phyloP scores from a whole-genome alignment of 1,140 invertebrate genomes.

The Psilanteris sp. region DNA sequence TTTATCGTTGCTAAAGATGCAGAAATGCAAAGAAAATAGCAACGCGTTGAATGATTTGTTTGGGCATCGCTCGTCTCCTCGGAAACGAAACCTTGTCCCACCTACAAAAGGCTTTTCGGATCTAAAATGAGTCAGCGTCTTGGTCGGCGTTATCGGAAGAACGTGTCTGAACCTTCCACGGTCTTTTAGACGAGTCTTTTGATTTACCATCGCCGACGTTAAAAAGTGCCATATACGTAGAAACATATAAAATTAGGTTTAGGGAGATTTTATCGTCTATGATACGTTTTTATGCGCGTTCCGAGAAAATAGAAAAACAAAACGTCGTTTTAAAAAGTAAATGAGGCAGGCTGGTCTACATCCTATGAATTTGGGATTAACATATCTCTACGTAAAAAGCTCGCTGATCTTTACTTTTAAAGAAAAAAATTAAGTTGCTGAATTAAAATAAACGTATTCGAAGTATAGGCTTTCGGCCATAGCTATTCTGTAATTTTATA shows the following conservation, averaged over 20 bases:
- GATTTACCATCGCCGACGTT: conserved; percentile 26
- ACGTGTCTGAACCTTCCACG: conserved; percentile 29
- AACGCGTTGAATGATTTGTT: conserved; percentile 6
- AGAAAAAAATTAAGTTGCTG: too few species aligned
- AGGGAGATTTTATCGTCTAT: conserved; percentile 31
- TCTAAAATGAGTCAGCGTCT: conserved; percentile 36
- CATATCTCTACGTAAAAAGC: too few species aligned
- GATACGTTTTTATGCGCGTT: conserved; percentile 26
- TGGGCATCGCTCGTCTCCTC: neutral
- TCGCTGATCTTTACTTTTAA: too few species aligned
- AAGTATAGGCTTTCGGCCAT: too few species aligned
- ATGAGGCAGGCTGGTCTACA: neutral
- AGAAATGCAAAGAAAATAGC: conserved; percentile 4
- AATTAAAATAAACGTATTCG: too few species aligned
- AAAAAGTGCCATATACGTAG: conserved; percentile 26
- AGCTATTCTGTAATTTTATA: too few species aligned
- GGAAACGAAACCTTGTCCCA: conserved; percentile 5
- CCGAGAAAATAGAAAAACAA: conserved; percentile 36
- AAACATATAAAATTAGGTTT: conserved; percentile 43
- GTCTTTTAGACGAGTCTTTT: conserved; percentile 21
- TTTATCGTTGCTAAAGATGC: too few species aligned
- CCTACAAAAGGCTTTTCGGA: conserved; percentile 23
- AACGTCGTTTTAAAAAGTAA: neutral
- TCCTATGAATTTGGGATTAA: too few species aligned
- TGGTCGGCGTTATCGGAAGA: conserved; percentile 20